Evolutionary conservation across 2,113 vertebrate genomes (phyloP), one percentile per base, ranked within the genome.

Genomic region (Eurypyga helias): DNA sequence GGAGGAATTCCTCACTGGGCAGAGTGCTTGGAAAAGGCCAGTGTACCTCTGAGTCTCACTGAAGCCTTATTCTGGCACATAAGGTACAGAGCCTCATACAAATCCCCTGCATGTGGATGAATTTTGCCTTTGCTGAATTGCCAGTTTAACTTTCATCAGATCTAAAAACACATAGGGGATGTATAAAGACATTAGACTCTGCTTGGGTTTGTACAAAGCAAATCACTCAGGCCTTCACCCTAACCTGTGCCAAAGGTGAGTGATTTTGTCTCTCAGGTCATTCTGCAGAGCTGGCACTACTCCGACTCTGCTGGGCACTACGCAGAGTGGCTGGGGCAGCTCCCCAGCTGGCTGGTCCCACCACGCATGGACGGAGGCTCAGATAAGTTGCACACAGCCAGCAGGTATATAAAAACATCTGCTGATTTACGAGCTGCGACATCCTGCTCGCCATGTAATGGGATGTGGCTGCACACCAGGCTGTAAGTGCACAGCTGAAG

Each of bases 351-450:
- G 28, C 10, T 0, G 0, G 13, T 66, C 34, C 49, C 17, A 31
- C 46, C 24, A 28, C 0, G 0, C 0, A 0, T 6, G 21, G 48
- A 45, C 41, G 41, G 41, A 66, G 13, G n/a, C 20, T 66, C 77
- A 46, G 48, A 54, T 64, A 46, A 34, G 45, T 17, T 31, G n/a
- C 29, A 57, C 58, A 16, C 17, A 72, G 49, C 26, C 84, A 70
- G 24, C 15, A 57, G 36, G 19, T 25, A 12, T 9, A 17, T 20
- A 6, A 43, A 78, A 38, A 36, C 9, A 71, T 58, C 46, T 85
- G 70, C 43, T 82, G 60, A 38, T 43, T 61, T 81, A 29, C 14
- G 34, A 73, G 43, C 29, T 70, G 41, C 1, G 3, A 9, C 0
- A 3, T 55, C 67, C 64, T 92, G 48, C 45, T 78, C 43, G 25